Conservation (phyloP, 2,113 vertebrate species). For the Campylorhamphus procurvoides region DNA sequence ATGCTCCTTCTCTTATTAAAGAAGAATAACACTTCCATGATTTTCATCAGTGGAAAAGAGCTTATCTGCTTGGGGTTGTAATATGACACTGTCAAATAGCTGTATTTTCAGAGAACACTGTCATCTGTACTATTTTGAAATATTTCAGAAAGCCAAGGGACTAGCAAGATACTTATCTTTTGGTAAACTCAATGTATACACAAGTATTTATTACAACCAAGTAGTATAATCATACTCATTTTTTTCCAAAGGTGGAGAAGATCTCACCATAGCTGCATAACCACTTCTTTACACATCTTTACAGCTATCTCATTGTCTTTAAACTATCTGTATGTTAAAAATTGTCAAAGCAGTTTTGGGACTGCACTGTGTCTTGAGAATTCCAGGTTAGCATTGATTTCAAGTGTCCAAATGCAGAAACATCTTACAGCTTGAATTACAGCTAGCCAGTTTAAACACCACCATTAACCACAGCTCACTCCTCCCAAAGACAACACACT, state of each 20-base stretch:
- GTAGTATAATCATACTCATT: not conserved
- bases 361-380: not conserved
- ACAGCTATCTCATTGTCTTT: not conserved
- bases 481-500: not conserved
- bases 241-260: not conserved
- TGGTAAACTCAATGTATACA: not conserved
- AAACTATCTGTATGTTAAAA: not conserved
- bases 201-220: not conserved
- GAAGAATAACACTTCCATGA: not conserved
- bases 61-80: not conserved
- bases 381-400: not conserved
- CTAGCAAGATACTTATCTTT: not conserved
- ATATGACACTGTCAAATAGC: not conserved
- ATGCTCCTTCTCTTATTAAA: not conserved
- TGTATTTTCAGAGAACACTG: not conserved
- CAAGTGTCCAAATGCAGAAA: not conserved
- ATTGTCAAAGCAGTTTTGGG: not conserved
- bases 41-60: not conserved
- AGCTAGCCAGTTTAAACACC: not conserved
- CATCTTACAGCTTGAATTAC: not conserved
- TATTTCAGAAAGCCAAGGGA: not conserved
- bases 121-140: not conserved
- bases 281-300: not conserved
- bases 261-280: not conserved
- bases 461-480: fast-evolving